These are phyloP conservation scores for Anastrepha ludens DNA, from an alignment of 1,140 invertebrate genomes.

Conservation along the genomic window DNA sequence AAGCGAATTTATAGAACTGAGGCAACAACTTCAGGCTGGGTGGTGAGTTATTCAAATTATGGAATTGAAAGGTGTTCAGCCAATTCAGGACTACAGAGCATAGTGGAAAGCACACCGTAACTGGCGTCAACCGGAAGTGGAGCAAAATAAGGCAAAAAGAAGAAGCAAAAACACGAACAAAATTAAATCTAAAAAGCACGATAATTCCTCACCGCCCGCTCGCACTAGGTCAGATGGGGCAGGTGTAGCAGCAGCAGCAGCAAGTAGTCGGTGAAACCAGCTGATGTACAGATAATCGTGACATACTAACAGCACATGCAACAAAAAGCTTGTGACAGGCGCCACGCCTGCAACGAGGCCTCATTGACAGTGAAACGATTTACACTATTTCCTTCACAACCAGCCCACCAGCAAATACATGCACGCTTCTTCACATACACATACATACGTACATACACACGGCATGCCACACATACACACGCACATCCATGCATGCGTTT, in stretches of 20 bases:
- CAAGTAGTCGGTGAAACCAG: not conserved
- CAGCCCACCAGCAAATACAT: not conserved
- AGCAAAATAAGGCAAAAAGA: not conserved
- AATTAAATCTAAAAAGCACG: not conserved
- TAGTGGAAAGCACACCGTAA: not conserved
- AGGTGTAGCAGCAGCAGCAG: not conserved
- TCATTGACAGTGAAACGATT: slow-evolving; percentile 7
- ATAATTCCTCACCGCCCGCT: no score
- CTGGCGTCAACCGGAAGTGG: slow-evolving; percentile 12
- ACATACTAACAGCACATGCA: not conserved
- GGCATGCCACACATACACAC: not conserved
- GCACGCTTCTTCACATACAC: not conserved
- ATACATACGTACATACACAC: not conserved
- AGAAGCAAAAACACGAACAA: not conserved
- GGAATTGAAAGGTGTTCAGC: no score
- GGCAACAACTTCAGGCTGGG: no score
- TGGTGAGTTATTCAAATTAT: no score
- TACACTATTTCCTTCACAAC: slow-evolving; percentile 7
- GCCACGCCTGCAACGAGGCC: slow-evolving; percentile 20
- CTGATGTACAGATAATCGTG: not conserved
- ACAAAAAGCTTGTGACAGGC: not conserved
- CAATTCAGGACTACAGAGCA: no score
- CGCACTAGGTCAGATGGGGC: not conserved
- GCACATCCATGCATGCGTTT: not conserved
- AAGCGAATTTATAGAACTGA: no score